Base-by-base conservation (phyloP, 1,140 invertebrate genomes). In the Calephelis nemesis region DNA sequence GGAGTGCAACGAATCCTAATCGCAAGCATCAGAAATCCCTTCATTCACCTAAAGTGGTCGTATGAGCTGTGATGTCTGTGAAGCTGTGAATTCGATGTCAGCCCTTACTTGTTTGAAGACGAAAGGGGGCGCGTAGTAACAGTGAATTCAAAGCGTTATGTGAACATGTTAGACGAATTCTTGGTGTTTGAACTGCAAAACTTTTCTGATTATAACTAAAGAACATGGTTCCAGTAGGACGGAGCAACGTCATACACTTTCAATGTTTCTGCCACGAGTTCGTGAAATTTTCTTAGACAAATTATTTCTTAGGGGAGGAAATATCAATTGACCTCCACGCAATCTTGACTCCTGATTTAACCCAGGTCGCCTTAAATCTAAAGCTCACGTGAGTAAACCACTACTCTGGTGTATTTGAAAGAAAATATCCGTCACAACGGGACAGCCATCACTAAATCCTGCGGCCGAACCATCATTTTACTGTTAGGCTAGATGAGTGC, bases 61-160 rank as follows among this genome's bases (percentile, higher is more conserved):
- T 19, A 19, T 19, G 15, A 19, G 15, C 15, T 19, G 15, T 19
- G 15, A 19, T 19, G 15, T 19, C 15, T 19, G 15, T 19, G 15
- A 19, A 19, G 15, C 15, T 19, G 15, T 19, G 15, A 19, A 19
- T 19, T 19, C 15, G 15, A 19, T 19, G 1, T 0, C 15, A 19
- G 15, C 15, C 15, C 15, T 19, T 19, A 19, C 15, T 19, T 19
- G 15, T 19, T n/a, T 19, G 15, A 5, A 9, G 52, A 58, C 6
- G 15, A 58, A 58, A 4, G 13, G 52, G 13, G 52, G 3, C 12
- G 15, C 19, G 12, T 30, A 15, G 4, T n/a, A 19, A 8, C 13
- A n/a, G n/a, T 58, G 13, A 58, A 58, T 58, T 58, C 52, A 58
- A 15, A 58, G 52, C 13, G 52, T 58, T 58, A 58, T 58, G 52